These are phyloP conservation scores for Tenualosa thibaudeaui DNA, from an alignment of 2,797 vertebrate genomes.

Conservation along the genomic window DNA sequence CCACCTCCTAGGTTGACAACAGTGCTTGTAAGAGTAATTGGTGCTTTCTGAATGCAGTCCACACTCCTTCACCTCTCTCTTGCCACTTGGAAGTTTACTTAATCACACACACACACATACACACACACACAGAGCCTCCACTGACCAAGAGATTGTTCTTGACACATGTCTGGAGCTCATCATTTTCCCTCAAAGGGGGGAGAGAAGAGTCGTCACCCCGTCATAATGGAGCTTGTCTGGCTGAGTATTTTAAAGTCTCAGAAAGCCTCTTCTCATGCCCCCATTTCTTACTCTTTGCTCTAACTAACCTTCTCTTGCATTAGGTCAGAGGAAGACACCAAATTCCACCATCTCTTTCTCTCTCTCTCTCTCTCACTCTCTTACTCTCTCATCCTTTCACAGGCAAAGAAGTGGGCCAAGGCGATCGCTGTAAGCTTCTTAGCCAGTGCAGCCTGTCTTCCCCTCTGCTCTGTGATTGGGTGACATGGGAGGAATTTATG, in stretches of 20 bases:
- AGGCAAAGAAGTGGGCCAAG: conserved; percentile 43
- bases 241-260: conserved; percentile 4
- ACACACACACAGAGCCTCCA: conserved; percentile 19
- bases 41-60: not conserved
- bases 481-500: conserved; percentile 32
- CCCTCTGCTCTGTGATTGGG: conserved; percentile 39
- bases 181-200: not conserved
- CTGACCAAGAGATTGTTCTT: conserved; percentile 3
- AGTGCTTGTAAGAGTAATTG: not conserved
- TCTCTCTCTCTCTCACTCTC: not conserved
- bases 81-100: conserved; percentile 6
- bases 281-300: not conserved
- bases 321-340: not conserved
- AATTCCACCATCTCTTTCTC: not conserved
- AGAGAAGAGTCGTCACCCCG: not conserved
- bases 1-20: not conserved
- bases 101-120: conserved; percentile 25
- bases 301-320: not conserved
- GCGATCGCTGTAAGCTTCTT: conserved; percentile 51
- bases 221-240: conserved; percentile 10
- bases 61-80: not conserved
- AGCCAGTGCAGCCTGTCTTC: conserved; percentile 32
- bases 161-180: conserved; percentile 23
- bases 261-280: not conserved
- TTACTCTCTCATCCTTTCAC: not conserved